Base-by-base conservation (phyloP, 2,797 vertebrate species). In the Acipenser ruthenus region DNA sequence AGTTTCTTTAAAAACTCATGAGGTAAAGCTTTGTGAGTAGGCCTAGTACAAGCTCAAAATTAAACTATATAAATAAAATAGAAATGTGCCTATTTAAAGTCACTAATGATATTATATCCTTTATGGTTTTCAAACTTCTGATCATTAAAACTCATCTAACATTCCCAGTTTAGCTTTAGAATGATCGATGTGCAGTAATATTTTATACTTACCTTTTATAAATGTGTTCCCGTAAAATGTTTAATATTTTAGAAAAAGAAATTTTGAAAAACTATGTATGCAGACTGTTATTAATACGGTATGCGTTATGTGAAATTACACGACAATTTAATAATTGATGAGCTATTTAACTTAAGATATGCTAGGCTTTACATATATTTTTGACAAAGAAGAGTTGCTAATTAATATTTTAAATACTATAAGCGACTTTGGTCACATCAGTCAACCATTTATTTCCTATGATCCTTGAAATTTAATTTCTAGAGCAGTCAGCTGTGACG, bases 391-490 rank as follows among this genome's bases (percentile, higher is more conserved):
- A 73, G 71, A 66, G 61, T 74, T 60, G 49, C 67, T 71, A 74
- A 83, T 84, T 80, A 82, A 84, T 82, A 84, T 86, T 86, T 79
- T 84, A 82, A 73, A 79, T 71, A 72, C 68, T 68, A 66, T 80
- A 72, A 72, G 73, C 77, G 75, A 77, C 71, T 80, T 69, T 82
- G 68, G 68, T 77, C 82, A 71, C 72, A 77, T 73, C 77, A 80
- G 82, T 83, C 83, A 84, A 77, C 71, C 65, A 67, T 81, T 86
- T 74, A 77, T 81, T 88, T 85, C 68, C 66, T 88, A 78, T 83
- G 75, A 83, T 86, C 77, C 75, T 71, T 73, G 71, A 75, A 86
- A 89, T 83, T 77, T 76, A 77, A 84, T 84, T 86, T 86, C 81
- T 83, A 73, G 78, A 76, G 71, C 78, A 83, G 64, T 84, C 82